Evolutionary conservation across 2,797 vertebrate genomes (phyloP).

Genomic region (Tangara arthus): DNA sequence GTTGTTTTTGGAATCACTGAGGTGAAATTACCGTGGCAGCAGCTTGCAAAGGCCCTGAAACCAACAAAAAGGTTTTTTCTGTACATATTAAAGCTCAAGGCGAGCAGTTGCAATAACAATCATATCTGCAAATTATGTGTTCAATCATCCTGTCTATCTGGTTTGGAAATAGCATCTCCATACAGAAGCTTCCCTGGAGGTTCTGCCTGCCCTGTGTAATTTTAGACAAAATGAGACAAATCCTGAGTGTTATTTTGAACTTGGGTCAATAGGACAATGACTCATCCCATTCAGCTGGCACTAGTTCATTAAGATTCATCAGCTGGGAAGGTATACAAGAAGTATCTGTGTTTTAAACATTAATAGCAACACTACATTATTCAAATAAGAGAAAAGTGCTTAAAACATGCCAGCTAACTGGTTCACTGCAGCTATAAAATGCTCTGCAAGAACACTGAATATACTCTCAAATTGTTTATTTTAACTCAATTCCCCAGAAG

Average conservation of each 20-base stretch:
- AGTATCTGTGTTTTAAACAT: background rate
- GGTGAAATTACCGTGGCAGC: background rate
- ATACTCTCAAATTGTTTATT: background rate
- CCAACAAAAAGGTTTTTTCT: background rate
- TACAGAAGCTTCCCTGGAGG: background rate
- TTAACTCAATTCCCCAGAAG: background rate
- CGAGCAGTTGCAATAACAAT: background rate
- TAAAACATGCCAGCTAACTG: background rate
- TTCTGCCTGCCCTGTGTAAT: background rate
- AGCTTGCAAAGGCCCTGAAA: background rate
- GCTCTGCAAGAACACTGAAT: background rate
- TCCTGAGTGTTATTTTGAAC: background rate
- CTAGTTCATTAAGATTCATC: background rate
- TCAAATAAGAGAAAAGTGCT: background rate
- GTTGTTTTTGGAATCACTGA: background rate
- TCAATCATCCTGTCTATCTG: background rate
- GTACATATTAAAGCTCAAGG: background rate
- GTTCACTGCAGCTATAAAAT: background rate
- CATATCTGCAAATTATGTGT: background rate
- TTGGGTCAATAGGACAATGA: background rate
- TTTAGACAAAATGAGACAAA: background rate
- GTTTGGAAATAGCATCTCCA: background rate
- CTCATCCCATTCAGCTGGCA: background rate
- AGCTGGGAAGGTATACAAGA: background rate
- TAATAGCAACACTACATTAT: background rate